Evolutionary conservation across 2,113 vertebrate species (phyloP).

Genomic region (Clupea harengus): DNA sequence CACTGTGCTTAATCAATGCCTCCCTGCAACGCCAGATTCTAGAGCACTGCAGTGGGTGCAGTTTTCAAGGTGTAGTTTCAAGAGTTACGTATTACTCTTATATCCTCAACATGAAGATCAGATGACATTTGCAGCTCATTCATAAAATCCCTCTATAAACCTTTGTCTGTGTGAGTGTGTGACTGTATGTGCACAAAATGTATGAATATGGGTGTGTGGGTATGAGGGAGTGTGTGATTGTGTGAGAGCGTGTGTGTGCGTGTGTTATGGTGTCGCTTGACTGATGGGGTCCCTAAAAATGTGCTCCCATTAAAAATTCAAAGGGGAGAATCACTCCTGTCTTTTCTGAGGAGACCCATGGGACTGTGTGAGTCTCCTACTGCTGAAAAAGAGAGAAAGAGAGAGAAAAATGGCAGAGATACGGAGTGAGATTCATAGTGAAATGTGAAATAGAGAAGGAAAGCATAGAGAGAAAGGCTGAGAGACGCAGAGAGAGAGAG

Average conservation of each 20-base stretch:
- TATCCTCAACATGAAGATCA: background rate
- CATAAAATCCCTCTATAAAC: no score
- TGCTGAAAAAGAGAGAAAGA: background rate
- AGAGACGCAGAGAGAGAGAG: background rate
- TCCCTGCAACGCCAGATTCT: background rate
- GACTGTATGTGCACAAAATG: background rate
- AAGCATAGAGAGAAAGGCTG: no score
- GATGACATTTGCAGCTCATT: background rate
- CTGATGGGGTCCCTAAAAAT: background rate
- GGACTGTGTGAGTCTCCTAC: background rate
- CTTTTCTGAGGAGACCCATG: background rate
- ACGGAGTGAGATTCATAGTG: no score
- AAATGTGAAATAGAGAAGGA: background rate
- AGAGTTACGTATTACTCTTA: background rate
- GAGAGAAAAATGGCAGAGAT: conserved; percentile 11
- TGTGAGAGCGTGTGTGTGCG: background rate
- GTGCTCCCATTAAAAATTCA: conserved; percentile 22
- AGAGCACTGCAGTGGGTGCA: background rate
- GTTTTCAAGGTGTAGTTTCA: background rate
- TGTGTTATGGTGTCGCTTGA: conserved; percentile 8
- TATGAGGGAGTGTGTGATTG: background rate
- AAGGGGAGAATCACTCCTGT: conserved; percentile 6
- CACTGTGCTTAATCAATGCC: background rate
- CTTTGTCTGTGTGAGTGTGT: no score
- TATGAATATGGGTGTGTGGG: background rate